phyloP scores from a whole-genome alignment of 2,797 vertebrate species.

The Carapus acus region DNA sequence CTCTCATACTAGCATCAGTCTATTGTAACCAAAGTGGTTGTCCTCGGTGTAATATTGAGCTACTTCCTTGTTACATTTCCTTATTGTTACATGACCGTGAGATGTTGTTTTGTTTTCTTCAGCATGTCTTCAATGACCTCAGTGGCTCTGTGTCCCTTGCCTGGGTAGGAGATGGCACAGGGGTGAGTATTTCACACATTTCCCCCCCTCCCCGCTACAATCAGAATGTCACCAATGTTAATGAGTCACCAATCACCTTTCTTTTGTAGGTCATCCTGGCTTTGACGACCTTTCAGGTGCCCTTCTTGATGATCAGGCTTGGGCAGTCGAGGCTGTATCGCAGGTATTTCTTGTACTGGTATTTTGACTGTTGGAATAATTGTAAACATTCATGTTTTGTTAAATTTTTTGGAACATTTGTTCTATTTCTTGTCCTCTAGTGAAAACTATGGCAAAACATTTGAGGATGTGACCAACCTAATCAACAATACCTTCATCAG shows the following conservation, averaged over 20 bases:
- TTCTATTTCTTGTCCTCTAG: conserved; percentile 58
- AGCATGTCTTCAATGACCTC: conserved; percentile 83
- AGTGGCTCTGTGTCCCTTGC: conserved; percentile 87
- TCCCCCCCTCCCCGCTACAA: not conserved
- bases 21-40: no score
- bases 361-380: not conserved
- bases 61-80: not conserved
- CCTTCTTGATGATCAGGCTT: conserved; percentile 80
- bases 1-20: conserved; percentile 1
- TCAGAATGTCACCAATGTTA: conserved; percentile 2
- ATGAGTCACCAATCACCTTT: conserved; percentile 30
- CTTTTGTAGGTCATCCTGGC: conserved; percentile 83
- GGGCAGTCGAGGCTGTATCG: conserved; percentile 91
- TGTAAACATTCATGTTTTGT: no score
- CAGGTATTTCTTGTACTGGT: conserved; percentile 67
- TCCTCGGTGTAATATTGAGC: not conserved
- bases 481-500: conserved; percentile 93
- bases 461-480: conserved; percentile 82
- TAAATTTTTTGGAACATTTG: not conserved
- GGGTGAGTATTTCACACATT: conserved; percentile 75
- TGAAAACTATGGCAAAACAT: conserved; percentile 89
- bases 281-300: conserved; percentile 88
- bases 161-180: conserved; percentile 91
- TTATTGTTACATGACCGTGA: not conserved
- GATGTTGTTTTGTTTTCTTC: conserved; percentile 9